These are phyloP conservation scores for Dicaeum eximium DNA, from an alignment of 2,113 vertebrate genomes.

Conservation along the genomic window DNA sequence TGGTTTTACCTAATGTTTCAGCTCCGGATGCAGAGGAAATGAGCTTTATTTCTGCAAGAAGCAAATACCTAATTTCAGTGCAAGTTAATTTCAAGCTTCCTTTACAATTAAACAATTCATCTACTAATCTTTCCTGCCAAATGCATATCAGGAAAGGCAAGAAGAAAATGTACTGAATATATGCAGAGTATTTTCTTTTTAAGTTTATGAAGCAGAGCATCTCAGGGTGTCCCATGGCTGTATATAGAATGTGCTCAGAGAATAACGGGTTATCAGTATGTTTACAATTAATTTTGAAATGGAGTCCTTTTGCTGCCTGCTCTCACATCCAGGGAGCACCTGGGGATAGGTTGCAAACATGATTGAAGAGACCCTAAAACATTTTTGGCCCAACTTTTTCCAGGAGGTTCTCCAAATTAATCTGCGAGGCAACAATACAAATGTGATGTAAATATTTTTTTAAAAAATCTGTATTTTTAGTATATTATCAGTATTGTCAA, in stretches of 20 bases:
- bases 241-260: neutral
- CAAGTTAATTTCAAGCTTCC: neutral
- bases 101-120: neutral
- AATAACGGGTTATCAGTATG: neutral
- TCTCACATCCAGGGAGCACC: neutral
- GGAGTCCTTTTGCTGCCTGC: neutral
- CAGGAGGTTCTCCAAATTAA: neutral
- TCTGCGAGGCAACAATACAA: neutral
- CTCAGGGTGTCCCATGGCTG: neutral
- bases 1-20: neutral
- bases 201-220: neutral
- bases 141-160: neutral
- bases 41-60: neutral
- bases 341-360: neutral
- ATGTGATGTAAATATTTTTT: neutral
- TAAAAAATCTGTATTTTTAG: neutral
- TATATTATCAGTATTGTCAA: neutral
- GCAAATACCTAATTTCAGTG: neutral
- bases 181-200: neutral
- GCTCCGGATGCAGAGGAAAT: neutral
- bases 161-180: neutral
- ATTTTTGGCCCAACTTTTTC: neutral
- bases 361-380: neutral
- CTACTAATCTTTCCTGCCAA: neutral
- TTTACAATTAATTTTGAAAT: neutral